Evolutionary conservation across 2,888 invertebrate genomes (phyloP).

Genomic region (Pristionchus fissidentatus): DNA sequence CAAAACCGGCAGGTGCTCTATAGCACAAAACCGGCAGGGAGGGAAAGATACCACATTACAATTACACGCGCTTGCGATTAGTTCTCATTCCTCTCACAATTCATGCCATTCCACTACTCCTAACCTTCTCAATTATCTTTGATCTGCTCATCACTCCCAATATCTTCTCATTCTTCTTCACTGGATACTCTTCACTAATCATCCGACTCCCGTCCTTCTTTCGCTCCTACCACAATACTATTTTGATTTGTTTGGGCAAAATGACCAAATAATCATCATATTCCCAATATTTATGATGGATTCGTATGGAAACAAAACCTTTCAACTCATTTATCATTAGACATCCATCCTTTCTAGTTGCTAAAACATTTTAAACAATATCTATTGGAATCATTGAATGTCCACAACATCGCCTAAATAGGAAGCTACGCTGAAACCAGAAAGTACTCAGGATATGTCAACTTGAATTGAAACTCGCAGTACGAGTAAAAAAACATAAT

Average conservation of each 20-base stretch:
- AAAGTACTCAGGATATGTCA: too few relatives aligned
- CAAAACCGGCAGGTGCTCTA: neutral
- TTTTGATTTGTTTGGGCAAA: neutral
- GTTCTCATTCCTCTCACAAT: neutral
- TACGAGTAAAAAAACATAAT: too few relatives aligned
- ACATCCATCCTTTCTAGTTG: neutral
- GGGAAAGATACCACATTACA: too few relatives aligned
- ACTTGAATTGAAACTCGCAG: too few relatives aligned
- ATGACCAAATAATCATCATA: neutral
- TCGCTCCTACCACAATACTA: too few relatives aligned
- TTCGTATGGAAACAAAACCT: neutral
- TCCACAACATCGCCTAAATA: too few relatives aligned
- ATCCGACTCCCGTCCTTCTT: constrained; percentile 37
- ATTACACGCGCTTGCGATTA: too few relatives aligned
- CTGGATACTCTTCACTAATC: constrained; percentile 35
- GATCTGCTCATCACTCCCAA: neutral
- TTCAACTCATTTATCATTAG: neutral
- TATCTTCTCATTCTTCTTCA: constrained; percentile 3
- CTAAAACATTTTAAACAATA: too few relatives aligned
- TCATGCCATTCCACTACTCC: neutral
- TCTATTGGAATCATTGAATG: too few relatives aligned
- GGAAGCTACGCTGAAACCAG: too few relatives aligned
- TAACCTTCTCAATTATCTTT: constrained; percentile 41
- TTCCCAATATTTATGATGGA: neutral
- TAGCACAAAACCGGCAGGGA: too few relatives aligned